These are phyloP conservation scores for Phenacoccus solenopsis DNA, from an alignment of 1,140 invertebrate genomes.

Conservation along the genomic window DNA sequence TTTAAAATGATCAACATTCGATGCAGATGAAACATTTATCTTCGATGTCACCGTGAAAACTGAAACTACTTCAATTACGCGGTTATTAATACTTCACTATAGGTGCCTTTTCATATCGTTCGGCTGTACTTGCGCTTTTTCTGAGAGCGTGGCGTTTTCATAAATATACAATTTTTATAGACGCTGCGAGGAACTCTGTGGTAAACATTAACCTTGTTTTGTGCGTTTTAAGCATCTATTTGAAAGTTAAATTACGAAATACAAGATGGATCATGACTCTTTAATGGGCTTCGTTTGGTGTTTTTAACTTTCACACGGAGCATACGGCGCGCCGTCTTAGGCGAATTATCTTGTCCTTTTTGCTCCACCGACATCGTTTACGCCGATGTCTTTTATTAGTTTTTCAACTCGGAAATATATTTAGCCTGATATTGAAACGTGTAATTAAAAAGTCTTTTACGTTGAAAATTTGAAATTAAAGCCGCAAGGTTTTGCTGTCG, in stretches of 20 bases:
- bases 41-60: not conserved
- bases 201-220: slow-evolving; percentile 3
- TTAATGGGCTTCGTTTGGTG: not conserved
- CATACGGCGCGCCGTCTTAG: not conserved
- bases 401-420: not conserved
- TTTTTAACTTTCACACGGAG: not conserved
- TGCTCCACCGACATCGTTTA: not conserved
- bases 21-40: not conserved
- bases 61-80: not conserved
- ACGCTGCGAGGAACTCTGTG: too few species aligned
- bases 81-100: not conserved
- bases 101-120: not conserved
- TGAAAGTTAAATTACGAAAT: not conserved
- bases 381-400: not conserved
- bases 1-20: not conserved
- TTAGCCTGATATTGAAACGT: too few species aligned
- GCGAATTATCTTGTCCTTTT: not conserved
- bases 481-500: too few species aligned
- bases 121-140: not conserved
- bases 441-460: too few species aligned
- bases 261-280: not conserved
- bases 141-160: not conserved
- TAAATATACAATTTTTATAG: too few species aligned
- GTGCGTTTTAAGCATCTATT: not conserved
- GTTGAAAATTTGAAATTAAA: too few species aligned